These are phyloP conservation scores for Hydrocynus forskahlii DNA, from an alignment of 2,797 vertebrate species.

Conservation along the genomic window DNA sequence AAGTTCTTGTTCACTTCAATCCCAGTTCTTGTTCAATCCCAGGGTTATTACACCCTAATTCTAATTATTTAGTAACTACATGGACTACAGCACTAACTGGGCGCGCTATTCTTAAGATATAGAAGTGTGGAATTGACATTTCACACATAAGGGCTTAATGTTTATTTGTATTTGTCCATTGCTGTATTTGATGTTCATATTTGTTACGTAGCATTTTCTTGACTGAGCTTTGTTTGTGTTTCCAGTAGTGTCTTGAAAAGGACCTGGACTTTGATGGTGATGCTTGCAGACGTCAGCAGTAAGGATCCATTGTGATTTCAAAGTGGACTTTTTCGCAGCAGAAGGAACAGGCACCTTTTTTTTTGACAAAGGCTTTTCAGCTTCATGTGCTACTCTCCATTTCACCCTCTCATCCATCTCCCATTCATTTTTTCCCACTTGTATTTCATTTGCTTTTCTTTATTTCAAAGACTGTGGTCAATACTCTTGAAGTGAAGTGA, in stretches of 20 bases:
- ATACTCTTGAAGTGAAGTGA: neutral
- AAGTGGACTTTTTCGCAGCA: constrained; percentile 80
- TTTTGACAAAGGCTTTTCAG: constrained; percentile 82
- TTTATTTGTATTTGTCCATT: too few species aligned
- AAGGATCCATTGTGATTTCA: constrained; percentile 71
- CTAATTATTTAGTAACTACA: too few species aligned
- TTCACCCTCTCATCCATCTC: neutral
- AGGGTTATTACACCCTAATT: too few species aligned
- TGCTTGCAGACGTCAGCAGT: neutral
- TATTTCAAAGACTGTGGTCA: neutral
- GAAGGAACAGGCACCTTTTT: constrained; percentile 76
- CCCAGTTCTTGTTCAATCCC: too few species aligned
- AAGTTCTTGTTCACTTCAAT: too few species aligned
- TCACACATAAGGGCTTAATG: too few species aligned
- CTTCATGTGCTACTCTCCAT: constrained; percentile 56
- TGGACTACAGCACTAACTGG: too few species aligned
- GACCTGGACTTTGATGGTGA: neutral
- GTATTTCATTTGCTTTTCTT: neutral
- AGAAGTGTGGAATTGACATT: too few species aligned
- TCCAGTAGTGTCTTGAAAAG: too few species aligned
- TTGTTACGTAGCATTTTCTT: neutral
- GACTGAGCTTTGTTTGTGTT: neutral
- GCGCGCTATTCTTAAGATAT: too few species aligned
- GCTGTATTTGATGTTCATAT: too few species aligned
- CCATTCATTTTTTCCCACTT: neutral